phyloP scores from a whole-genome alignment of 1,140 invertebrate species.

The Homarus americanus region DNA sequence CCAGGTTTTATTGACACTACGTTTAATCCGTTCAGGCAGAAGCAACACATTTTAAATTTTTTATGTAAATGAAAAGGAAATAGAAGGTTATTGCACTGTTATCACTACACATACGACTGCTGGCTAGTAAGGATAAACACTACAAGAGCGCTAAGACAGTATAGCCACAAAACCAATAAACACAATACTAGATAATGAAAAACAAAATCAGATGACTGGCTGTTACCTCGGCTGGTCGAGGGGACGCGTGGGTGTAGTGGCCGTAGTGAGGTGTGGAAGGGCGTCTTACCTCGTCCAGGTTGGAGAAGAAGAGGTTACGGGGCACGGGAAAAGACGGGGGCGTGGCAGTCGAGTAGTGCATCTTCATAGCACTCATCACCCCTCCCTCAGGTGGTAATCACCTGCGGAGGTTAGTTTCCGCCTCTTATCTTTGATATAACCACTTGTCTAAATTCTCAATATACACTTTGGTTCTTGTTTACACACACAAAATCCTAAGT shows the following conservation, averaged over 20 bases:
- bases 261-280: slow-evolving; percentile 54
- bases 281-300: slow-evolving; percentile 66
- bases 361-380: slow-evolving; percentile 68
- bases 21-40: not conserved
- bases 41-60: not conserved
- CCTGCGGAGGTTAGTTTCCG: slow-evolving; percentile 3
- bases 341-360: slow-evolving; percentile 64
- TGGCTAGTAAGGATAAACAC: not conserved
- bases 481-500: not conserved
- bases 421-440: not conserved
- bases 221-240: slow-evolving; percentile 59
- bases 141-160: not conserved
- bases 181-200: not conserved
- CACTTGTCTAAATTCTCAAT: not conserved
- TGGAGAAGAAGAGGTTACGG: slow-evolving; percentile 66
- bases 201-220: not conserved
- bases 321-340: slow-evolving; percentile 63
- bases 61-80: slow-evolving; percentile 11
- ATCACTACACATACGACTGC: not conserved
- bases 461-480: not conserved
- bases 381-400: not conserved
- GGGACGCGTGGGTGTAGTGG: slow-evolving; percentile 52
- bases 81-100: not conserved
- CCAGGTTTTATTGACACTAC: slow-evolving; percentile 38
- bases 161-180: not conserved